Conservation (phyloP, 2,888 invertebrate genomes). For the Ischnura elegans region DNA sequence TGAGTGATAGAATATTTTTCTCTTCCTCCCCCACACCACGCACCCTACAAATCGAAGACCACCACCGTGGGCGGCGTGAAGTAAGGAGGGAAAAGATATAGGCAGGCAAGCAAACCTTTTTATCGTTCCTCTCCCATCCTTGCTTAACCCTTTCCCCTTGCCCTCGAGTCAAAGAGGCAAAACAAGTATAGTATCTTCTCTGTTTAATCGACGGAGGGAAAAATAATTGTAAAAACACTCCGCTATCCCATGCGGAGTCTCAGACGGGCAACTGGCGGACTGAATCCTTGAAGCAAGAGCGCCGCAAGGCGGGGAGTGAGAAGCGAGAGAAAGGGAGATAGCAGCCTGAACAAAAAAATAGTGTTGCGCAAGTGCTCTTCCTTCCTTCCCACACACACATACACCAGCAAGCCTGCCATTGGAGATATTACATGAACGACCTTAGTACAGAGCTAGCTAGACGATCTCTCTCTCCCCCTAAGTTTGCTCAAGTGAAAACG, state of each 20-base stretch:
- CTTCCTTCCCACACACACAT: constrained; percentile 30
- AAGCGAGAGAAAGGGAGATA: constrained; percentile 4
- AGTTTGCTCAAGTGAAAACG: background rate
- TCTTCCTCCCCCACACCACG: background rate
- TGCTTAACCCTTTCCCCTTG: background rate
- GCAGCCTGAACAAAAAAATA: constrained; percentile 4
- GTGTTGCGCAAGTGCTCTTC: constrained; percentile 59
- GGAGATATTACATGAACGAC: constrained; percentile 19
- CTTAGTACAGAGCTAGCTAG: background rate
- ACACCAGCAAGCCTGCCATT: background rate
- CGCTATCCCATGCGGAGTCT: background rate
- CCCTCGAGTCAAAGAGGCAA: background rate
- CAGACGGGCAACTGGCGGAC: constrained; percentile 23
- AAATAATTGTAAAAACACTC: background rate
- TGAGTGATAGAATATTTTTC: background rate
- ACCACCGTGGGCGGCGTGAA: constrained; percentile 27
- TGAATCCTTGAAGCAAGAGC: constrained; percentile 53
- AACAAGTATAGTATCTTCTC: constrained; percentile 24
- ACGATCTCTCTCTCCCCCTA: background rate
- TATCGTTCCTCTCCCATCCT: background rate
- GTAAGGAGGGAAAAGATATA: background rate
- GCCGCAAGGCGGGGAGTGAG: background rate
- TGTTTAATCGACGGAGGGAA: constrained; percentile 28
- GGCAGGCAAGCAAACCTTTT: background rate
- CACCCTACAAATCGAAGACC: background rate